Evolutionary conservation across 2,888 invertebrate genomes (phyloP).

Genomic region (Listrodromus nycthemerus): DNA sequence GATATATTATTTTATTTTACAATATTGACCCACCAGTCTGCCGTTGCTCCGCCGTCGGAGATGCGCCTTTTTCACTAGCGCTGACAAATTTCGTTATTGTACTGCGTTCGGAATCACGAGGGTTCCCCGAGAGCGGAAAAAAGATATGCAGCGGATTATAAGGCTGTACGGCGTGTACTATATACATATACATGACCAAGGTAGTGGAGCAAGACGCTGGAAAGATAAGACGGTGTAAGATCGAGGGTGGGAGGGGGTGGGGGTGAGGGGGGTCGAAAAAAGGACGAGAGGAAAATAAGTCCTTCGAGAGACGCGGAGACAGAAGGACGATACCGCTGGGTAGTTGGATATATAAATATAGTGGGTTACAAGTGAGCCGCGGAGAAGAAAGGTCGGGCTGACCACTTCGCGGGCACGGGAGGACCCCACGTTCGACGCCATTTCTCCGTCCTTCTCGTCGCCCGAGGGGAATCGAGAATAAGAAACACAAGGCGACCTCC

Average conservation of each 20-base stretch:
- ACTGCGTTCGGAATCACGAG: background rate
- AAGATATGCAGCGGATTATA: slow-evolving; percentile 35
- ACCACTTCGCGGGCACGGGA: slow-evolving; percentile 71
- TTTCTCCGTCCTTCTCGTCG: slow-evolving; percentile 54
- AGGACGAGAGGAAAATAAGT: slow-evolving; percentile 43
- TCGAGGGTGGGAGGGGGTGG: background rate
- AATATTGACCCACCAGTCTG: too few relatives aligned
- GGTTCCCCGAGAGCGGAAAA: slow-evolving; percentile 3
- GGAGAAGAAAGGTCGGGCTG: slow-evolving; percentile 67
- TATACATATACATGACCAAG: slow-evolving; percentile 39
- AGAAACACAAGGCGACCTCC: slow-evolving; percentile 57
- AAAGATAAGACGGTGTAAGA: slow-evolving; percentile 58
- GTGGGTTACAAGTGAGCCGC: slow-evolving; percentile 6
- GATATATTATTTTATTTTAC: too few relatives aligned
- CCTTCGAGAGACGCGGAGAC: slow-evolving; percentile 53
- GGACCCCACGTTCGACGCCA: slow-evolving; percentile 65
- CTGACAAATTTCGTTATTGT: slow-evolving; percentile 5
- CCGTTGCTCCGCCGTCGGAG: background rate
- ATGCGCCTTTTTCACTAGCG: background rate
- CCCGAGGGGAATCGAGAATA: slow-evolving; percentile 59
- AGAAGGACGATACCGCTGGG: slow-evolving; percentile 57
- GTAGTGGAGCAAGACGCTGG: slow-evolving; percentile 58
- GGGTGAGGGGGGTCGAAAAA: background rate
- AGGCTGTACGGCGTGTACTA: background rate
- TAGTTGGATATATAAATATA: slow-evolving; percentile 51